Evolutionary conservation across 2,888 invertebrate genomes (phyloP).

Genomic region (Watsonalla binaria): DNA sequence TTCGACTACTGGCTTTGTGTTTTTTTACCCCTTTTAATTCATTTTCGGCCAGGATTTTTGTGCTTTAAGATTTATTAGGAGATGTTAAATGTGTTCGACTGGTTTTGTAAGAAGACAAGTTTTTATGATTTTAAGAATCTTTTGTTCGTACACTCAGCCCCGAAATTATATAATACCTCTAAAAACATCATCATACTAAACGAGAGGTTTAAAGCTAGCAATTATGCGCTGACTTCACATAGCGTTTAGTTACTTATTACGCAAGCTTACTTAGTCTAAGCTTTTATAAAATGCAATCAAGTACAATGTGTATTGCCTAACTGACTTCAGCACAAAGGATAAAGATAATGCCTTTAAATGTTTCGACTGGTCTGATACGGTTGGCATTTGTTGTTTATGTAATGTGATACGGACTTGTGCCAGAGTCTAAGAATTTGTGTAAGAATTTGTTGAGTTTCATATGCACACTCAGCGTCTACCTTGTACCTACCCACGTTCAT

Average conservation of each 20-base stretch:
- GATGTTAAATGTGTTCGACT: constrained; percentile 58
- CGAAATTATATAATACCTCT: too few relatives aligned
- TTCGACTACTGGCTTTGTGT: constrained; percentile 63
- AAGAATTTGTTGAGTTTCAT: constrained; percentile 56
- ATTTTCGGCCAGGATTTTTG: constrained; percentile 51
- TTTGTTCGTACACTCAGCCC: background rate
- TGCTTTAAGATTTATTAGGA: constrained; percentile 63
- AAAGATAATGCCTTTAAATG: background rate
- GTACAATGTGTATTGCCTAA: too few relatives aligned
- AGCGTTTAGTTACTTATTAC: too few relatives aligned
- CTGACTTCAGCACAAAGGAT: too few relatives aligned
- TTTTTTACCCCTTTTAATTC: constrained; percentile 51
- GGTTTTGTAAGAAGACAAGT: constrained; percentile 26
- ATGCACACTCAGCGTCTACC: constrained; percentile 55
- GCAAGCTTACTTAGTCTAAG: too few relatives aligned
- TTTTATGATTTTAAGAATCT: constrained; percentile 32
- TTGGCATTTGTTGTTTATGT: constrained; percentile 41
- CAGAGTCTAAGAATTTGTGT: constrained; percentile 40
- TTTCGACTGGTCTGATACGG: constrained; percentile 1
- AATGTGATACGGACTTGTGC: constrained; percentile 34
- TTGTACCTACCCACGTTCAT: constrained; percentile 26
- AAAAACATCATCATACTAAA: too few relatives aligned
- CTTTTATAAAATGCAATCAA: too few relatives aligned
- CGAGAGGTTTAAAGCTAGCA: too few relatives aligned
- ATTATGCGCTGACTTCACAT: too few relatives aligned